phyloP scores from a whole-genome alignment of 1,140 invertebrate genomes.

The Phthorimaea operculella region DNA sequence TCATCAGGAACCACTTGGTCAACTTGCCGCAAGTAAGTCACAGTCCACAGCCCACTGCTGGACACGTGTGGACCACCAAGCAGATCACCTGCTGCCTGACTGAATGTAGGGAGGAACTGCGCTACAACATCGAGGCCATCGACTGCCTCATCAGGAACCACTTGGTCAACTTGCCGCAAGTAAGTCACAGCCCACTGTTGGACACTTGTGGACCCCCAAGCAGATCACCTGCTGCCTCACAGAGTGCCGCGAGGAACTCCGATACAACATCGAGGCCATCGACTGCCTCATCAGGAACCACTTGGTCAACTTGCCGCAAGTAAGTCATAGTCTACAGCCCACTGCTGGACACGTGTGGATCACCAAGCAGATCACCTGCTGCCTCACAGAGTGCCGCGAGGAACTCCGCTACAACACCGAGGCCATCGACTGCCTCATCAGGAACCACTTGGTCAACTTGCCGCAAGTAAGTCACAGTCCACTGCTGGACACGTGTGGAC shows the following conservation, averaged over 20 bases:
- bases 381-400: slow-evolving; percentile 84
- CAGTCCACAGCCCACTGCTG: slow-evolving; percentile 85
- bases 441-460: slow-evolving; percentile 74
- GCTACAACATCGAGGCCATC: slow-evolving; percentile 92
- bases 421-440: slow-evolving; percentile 89
- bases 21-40: slow-evolving; percentile 66
- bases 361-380: slow-evolving; percentile 88
- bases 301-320: slow-evolving; percentile 71
- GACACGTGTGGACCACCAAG: slow-evolving; percentile 92
- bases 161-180: slow-evolving; percentile 71
- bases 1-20: slow-evolving; percentile 80
- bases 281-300: slow-evolving; percentile 85
- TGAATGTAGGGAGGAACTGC: slow-evolving; percentile 87
- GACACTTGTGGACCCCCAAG: slow-evolving; percentile 91
- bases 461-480: slow-evolving; percentile 43
- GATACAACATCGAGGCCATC: slow-evolving; percentile 92
- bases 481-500: slow-evolving; percentile 86
- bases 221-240: slow-evolving; percentile 85
- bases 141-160: slow-evolving; percentile 85
- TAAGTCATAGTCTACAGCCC: slow-evolving; percentile 80
- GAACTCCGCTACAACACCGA: slow-evolving; percentile 92
- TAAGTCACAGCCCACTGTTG: slow-evolving; percentile 57
- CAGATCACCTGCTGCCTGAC: slow-evolving; percentile 85
- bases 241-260: slow-evolving; percentile 87
- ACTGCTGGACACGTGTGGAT: slow-evolving; percentile 89